These are phyloP conservation scores for Diadumene lineata DNA, from an alignment of 92 coral and sea anemone genomes.

Conservation along the genomic window DNA sequence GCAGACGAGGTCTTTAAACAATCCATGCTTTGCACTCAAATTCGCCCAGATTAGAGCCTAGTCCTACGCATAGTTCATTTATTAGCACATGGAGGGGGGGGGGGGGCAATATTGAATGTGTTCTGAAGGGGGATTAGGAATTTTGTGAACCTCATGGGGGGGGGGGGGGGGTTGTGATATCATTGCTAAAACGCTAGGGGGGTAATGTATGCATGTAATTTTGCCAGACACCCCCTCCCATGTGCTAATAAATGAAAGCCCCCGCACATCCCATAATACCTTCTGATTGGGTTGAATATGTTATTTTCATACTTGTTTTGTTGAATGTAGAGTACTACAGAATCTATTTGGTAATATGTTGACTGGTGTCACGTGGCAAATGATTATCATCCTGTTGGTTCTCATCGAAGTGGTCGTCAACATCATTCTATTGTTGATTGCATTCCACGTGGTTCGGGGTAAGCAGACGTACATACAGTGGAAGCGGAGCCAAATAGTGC, in stretches of 20 bases:
- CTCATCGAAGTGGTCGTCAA: conserved; percentile 72
- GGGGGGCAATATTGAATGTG: too few relatives aligned
- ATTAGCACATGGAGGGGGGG: too few relatives aligned
- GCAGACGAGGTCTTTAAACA: too few relatives aligned
- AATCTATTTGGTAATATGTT: conserved; percentile 63
- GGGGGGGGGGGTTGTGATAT: too few relatives aligned
- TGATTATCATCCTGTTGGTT: conserved; percentile 64
- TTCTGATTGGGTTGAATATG: background rate
- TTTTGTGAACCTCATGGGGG: too few relatives aligned
- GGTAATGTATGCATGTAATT: too few relatives aligned
- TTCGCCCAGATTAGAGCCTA: background rate
- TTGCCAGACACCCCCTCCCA: too few relatives aligned
- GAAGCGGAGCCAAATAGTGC: too few relatives aligned
- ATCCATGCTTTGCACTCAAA: background rate
- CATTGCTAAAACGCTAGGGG: too few relatives aligned
- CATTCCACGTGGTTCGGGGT: conserved; percentile 68
- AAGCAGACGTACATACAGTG: background rate
- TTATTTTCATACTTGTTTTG: background rate
- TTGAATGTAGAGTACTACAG: conserved; percentile 49
- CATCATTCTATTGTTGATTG: conserved; percentile 60
- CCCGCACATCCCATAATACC: background rate
- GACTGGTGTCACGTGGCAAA: conserved; percentile 84
- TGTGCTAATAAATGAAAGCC: too few relatives aligned
- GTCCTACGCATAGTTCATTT: background rate
- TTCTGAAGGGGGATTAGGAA: too few relatives aligned